These are phyloP conservation scores for Halcyon senegalensis DNA, from an alignment of 2,113 vertebrate genomes.

Conservation along the genomic window DNA sequence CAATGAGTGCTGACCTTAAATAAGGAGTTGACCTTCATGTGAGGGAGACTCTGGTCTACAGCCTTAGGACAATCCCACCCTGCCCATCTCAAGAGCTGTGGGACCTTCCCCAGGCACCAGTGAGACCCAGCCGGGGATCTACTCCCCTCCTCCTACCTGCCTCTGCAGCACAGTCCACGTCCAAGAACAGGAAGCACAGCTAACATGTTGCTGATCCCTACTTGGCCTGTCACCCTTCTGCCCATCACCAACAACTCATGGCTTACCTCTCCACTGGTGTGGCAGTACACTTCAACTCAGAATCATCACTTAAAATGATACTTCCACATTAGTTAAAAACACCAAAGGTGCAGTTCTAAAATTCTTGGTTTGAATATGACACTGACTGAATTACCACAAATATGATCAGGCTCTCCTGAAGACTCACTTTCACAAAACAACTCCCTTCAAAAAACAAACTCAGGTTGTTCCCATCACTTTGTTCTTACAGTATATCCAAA, in stretches of 20 bases:
- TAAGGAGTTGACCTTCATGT: not conserved
- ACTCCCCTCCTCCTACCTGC: not conserved
- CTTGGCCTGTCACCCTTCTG: not conserved
- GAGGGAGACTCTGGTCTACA: not conserved
- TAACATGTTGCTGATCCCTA: not conserved
- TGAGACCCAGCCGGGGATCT: accelerated
- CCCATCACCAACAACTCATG: not conserved
- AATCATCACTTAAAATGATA: not conserved
- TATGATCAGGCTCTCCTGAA: not conserved
- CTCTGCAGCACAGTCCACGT: not conserved
- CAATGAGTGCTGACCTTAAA: no score
- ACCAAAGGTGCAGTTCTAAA: not conserved
- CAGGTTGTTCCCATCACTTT: not conserved
- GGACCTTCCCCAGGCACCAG: not conserved
- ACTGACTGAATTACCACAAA: not conserved
- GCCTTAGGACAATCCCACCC: not conserved
- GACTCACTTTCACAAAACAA: not conserved
- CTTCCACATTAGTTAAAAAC: not conserved
- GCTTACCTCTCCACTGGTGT: not conserved
- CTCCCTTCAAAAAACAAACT: not conserved
- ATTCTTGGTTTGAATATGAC: not conserved
- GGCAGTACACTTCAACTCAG: not conserved
- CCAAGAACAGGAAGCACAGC: not conserved
- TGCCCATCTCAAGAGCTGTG: not conserved
- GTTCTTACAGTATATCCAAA: not conserved